phyloP scores from a whole-genome alignment of 2,113 vertebrate genomes.

The Leucopsar rothschildi region DNA sequence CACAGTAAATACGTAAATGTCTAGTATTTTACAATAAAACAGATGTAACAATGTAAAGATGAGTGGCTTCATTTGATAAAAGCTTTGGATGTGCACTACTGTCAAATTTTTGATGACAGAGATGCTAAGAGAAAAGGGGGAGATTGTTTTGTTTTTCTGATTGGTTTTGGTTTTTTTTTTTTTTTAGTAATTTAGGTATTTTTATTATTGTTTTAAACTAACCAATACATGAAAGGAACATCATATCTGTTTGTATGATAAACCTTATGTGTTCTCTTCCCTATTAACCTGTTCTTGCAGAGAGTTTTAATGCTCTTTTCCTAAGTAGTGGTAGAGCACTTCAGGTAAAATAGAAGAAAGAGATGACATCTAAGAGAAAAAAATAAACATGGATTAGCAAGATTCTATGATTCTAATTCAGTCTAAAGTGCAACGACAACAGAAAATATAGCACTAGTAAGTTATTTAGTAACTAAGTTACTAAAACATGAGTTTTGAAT shows the following conservation, averaged over 20 bases:
- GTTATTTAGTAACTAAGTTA: neutral
- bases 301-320: constrained; percentile 55
- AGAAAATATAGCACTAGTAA: neutral
- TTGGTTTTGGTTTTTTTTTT: neutral
- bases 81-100: constrained; percentile 72
- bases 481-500: neutral
- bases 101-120: constrained; percentile 67
- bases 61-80: constrained; percentile 71
- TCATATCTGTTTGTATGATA: constrained; percentile 56
- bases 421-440: neutral
- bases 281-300: constrained; percentile 64
- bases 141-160: neutral
- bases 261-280: constrained; percentile 55
- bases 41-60: constrained; percentile 81
- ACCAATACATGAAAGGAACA: constrained; percentile 57
- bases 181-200: constrained; percentile 11
- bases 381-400: neutral
- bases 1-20: constrained; percentile 87
- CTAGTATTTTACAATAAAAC: constrained; percentile 91
- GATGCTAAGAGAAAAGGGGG: constrained; percentile 45
- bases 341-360: constrained; percentile 81
- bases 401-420: neutral
- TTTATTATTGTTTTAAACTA: constrained; percentile 64
- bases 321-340: constrained; percentile 73
- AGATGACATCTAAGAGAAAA: constrained; percentile 73